Conservation (phyloP, 2,113 vertebrate genomes). For the Orycteropus afer region DNA sequence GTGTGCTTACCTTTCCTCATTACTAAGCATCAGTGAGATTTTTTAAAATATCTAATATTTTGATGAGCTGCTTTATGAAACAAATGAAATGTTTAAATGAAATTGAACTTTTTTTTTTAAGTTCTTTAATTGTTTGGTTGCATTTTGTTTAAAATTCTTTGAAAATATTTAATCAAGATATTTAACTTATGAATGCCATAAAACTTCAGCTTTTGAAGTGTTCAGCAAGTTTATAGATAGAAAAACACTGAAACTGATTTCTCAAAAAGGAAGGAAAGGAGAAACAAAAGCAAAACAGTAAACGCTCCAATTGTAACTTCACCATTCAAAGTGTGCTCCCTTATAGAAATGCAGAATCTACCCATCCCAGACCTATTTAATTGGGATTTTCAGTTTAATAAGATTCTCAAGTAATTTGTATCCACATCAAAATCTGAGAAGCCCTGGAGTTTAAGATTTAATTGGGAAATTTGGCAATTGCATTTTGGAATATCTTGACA, state of each 20-base stretch:
- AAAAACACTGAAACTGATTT: not conserved
- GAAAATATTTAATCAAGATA: not conserved
- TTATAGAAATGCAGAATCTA: not conserved
- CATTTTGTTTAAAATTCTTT: constrained; percentile 12
- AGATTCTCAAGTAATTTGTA: not conserved
- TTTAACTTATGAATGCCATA: not conserved
- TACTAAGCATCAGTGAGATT: not conserved
- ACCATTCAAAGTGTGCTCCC: not conserved
- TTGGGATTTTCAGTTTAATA: constrained; percentile 25
- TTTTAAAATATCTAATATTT: constrained; percentile 15
- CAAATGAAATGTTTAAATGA: not conserved
- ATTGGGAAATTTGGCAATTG: constrained; percentile 25
- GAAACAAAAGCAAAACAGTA: not conserved
- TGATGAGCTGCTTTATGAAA: not conserved
- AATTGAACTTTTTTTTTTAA: not conserved
- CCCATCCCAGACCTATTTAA: not conserved
- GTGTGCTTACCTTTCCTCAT: not conserved
- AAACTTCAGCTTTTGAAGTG: not conserved
- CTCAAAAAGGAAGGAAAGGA: not conserved
- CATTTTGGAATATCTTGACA: not conserved
- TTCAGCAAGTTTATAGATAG: not conserved
- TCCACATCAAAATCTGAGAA: constrained; percentile 16
- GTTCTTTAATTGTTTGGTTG: not conserved
- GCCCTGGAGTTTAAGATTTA: not conserved
- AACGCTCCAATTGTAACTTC: not conserved